Conservation (phyloP, 2,113 vertebrate species). For the Lycocorax pyrrhopterus region DNA sequence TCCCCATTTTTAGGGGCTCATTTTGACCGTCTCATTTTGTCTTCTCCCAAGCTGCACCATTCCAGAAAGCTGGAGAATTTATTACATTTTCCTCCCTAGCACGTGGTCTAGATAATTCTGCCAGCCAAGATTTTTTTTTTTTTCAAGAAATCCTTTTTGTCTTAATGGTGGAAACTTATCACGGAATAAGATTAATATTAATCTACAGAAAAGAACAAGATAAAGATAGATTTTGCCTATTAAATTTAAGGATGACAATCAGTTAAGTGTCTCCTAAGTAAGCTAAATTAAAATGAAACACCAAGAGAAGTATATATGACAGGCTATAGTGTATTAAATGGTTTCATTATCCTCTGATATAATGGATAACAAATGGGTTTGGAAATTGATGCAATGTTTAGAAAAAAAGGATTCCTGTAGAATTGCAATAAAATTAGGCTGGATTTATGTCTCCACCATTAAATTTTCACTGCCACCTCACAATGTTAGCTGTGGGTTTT, state of each 20-base stretch:
- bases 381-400: conserved; percentile 52
- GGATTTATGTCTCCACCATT: conserved; percentile 36
- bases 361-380: conserved; percentile 55
- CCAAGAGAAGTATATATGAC: conserved; percentile 41
- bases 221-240: conserved; percentile 51
- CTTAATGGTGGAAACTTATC: conserved; percentile 10
- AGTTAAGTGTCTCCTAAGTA: conserved; percentile 46
- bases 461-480: conserved; percentile 6
- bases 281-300: conserved; percentile 58
- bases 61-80: background rate
- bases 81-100: background rate
- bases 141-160: background rate
- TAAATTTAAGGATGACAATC: conserved; percentile 49
- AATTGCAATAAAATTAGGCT: conserved; percentile 40
- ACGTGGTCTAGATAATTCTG: background rate
- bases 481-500: background rate
- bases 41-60: background rate
- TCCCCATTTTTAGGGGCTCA: background rate
- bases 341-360: conserved; percentile 61
- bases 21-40: background rate
- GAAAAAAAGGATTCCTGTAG: conserved; percentile 25
- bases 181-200: conserved; percentile 23
- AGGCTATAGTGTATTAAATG: conserved; percentile 54
- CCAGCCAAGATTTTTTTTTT: background rate
- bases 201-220: conserved; percentile 26